phyloP scores from a whole-genome alignment of 2,888 invertebrate species.

The Drosophila ustulata region DNA sequence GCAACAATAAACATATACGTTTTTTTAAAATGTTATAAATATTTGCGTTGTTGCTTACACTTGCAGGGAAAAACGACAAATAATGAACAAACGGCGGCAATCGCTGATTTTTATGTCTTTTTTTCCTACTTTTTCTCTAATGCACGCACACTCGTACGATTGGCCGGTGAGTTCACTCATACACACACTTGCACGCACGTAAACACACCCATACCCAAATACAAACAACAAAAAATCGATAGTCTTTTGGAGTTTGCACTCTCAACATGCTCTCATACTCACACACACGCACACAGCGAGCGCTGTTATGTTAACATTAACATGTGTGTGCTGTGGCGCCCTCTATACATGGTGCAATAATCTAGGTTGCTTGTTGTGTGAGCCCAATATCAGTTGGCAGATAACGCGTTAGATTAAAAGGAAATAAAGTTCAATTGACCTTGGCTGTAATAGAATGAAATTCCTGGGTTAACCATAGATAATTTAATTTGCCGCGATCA shows the following conservation, averaged over 20 bases:
- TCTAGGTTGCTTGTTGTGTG: constrained; percentile 2
- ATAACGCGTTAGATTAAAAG: not conserved
- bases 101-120: constrained; percentile 66
- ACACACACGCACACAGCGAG: not conserved
- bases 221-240: constrained; percentile 50
- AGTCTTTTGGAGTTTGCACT: constrained; percentile 61
- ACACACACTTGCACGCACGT: constrained; percentile 16
- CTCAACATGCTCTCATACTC: constrained; percentile 18
- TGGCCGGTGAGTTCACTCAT: constrained; percentile 20
- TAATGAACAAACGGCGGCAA: constrained; percentile 60
- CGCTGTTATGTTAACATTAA: constrained; percentile 37
- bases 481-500: not conserved
- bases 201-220: constrained; percentile 21
- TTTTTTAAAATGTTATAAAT: not conserved
- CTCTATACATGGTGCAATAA: constrained; percentile 9
- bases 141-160: constrained; percentile 14
- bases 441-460: not conserved
- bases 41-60: constrained; percentile 63
- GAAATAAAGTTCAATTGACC: not conserved
- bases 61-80: constrained; percentile 64
- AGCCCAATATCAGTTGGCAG: not conserved
- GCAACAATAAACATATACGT: too few species aligned
- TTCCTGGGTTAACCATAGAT: not conserved
- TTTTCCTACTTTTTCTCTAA: constrained; percentile 27
- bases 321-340: constrained; percentile 19